A percentile compares a stretch with the other conserved stretches of the same genome.
These are phyloP conservation scores for Pterobdella sp. DNA, from an alignment of 2,888 invertebrate species.

Conservation along the genomic window DNA sequence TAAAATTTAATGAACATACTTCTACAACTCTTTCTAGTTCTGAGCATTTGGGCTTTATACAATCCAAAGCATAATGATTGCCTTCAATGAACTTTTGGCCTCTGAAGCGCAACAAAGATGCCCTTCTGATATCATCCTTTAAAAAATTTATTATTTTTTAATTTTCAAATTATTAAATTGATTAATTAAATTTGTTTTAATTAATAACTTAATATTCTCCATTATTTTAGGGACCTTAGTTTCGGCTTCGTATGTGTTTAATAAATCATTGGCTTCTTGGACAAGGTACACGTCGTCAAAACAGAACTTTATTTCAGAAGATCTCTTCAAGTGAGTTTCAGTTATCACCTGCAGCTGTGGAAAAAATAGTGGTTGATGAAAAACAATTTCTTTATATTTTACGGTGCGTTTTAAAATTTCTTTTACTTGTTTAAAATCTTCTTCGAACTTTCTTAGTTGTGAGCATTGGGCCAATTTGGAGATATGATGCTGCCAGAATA, in stretches of 20 bases:
- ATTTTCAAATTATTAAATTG: too few relatives aligned
- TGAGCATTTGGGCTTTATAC: conserved; percentile 87
- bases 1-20: not conserved
- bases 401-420: not conserved
- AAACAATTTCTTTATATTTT: not conserved
- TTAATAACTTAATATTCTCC: too few relatives aligned
- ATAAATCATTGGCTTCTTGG: not conserved
- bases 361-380: not conserved
- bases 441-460: conserved; percentile 82
- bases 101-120: conserved; percentile 66
- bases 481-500: conserved; percentile 87
- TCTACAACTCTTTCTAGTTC: conserved; percentile 70
- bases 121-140: conserved; percentile 69
- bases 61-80: conserved; percentile 78
- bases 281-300: not conserved
- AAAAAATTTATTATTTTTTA: too few relatives aligned
- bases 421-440: conserved; percentile 75
- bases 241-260: not conserved
- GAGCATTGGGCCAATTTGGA: conserved; percentile 75
- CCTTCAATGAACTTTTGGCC: conserved; percentile 75
- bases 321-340: conserved; percentile 46
- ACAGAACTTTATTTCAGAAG: not conserved
- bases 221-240: too few relatives aligned
- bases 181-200: too few relatives aligned
- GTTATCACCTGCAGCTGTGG: conserved; percentile 51